Base-by-base conservation (phyloP, 2,113 vertebrate species). In the Struthidea cinerea region DNA sequence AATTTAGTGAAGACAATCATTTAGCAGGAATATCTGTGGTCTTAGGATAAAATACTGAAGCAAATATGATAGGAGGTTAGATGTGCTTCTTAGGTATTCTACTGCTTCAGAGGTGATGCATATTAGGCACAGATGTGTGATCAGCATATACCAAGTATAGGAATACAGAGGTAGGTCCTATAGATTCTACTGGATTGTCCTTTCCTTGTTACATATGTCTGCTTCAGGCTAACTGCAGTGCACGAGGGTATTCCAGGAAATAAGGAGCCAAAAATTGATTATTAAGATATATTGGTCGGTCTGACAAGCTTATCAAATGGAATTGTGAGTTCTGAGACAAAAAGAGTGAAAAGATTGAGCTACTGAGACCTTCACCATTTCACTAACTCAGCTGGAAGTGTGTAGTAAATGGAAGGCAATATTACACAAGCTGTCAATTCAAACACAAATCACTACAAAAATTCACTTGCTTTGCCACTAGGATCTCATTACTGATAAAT, bases 1-100 rank as follows among this genome's bases (percentile, higher is more conserved):
- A 63, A 0, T n/a, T 49, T 19, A 30, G 7, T 28, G 42, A 63
- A 57, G 27, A 21, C 0, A 0, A 13, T 44, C 0, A 19, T 73
- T 59, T 32, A 59, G 4, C 26, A 75, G 55, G 13, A 71, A 19
- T 55, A 37, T 37, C 17, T 46, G 11, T 56, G 12, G 3, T 50
- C 13, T 64, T 56, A 9, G 14, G 39, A 35, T 33, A 60, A 82
- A 89, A 57, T 47, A 61, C 5, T n/a, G 33, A 46, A 60, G 55
- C 18, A 59, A 77, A 4, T 7, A 6, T 53, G 39, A 14, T 16
- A 41, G 16, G 28, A 49, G 28, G 5, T 10, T 37, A 17, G 16
- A 28, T 50, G 41, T 68, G 13, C 24, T 70, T 50, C 35, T 83
- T 28, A 17, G 13, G 8, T 41, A 9, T 24, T 73, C 16, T 60